Evolutionary conservation across 2,888 invertebrate species (phyloP).

Genomic region (Ophion costatus): DNA sequence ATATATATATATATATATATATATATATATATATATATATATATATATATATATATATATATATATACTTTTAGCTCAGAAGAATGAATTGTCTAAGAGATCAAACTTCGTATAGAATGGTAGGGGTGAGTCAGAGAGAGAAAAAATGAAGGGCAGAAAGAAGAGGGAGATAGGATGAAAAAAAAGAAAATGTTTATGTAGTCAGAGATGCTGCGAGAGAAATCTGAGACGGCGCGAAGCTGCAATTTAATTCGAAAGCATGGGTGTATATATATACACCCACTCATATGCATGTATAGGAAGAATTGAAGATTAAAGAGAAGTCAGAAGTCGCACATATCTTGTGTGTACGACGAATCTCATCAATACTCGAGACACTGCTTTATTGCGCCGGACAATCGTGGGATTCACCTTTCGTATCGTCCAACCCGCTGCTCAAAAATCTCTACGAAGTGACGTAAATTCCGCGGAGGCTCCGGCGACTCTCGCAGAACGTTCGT

Average conservation of each 20-base stretch:
- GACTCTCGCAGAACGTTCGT: conserved; percentile 56
- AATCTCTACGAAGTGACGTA: conserved; percentile 33
- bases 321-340: conserved; percentile 44
- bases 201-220: conserved; percentile 56
- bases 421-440: conserved; percentile 53
- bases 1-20: background rate
- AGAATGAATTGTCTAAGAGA: conserved; percentile 51
- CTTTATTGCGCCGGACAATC: conserved; percentile 35
- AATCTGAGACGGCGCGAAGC: conserved; percentile 70
- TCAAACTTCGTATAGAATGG: conserved; percentile 57
- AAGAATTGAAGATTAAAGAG: conserved; percentile 72
- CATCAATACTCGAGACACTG: background rate
- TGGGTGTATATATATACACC: background rate
- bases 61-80: conserved; percentile 13
- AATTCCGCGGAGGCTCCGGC: conserved; percentile 17
- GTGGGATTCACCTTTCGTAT: conserved; percentile 53
- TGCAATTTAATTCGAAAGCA: conserved; percentile 52
- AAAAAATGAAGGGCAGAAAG: conserved; percentile 61
- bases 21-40: background rate
- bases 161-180: conserved; percentile 69
- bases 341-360: conserved; percentile 33
- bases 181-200: conserved; percentile 32
- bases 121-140: background rate
- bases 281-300: conserved; percentile 53
- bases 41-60: background rate